A percentile compares a stretch with the other conserved stretches of the same genome.
These are phyloP conservation scores for Poecilia gillii DNA, from an alignment of 2,797 vertebrate genomes.

Conservation along the genomic window DNA sequence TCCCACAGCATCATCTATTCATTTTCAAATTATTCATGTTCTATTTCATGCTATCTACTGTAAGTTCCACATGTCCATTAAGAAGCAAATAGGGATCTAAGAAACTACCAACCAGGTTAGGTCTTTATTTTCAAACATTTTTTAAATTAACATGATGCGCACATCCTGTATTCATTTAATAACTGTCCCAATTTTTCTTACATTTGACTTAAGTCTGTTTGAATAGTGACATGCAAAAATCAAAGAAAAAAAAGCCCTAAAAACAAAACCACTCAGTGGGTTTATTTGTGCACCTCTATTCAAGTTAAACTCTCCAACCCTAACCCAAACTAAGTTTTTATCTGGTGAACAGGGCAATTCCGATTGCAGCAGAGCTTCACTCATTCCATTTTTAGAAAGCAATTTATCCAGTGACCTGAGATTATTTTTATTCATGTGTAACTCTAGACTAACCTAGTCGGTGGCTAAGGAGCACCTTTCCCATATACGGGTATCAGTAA, in stretches of 20 bases:
- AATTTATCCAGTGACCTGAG: conserved; percentile 24
- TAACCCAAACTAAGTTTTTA: conserved; percentile 1
- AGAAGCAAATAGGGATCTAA: not conserved
- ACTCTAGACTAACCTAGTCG: conserved; percentile 42
- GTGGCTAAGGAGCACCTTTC: conserved; percentile 25
- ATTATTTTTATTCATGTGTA: conserved; percentile 59
- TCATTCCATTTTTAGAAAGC: conserved; percentile 45
- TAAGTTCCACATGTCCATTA: not conserved
- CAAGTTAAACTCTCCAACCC: not conserved
- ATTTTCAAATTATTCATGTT: not conserved
- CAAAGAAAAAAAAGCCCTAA: not conserved
- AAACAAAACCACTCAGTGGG: not conserved
- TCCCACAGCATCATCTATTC: too few species aligned
- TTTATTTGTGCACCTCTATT: not conserved
- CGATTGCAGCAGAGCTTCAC: not conserved
- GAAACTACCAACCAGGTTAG: not conserved
- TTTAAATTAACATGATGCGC: not conserved
- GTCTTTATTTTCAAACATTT: not conserved
- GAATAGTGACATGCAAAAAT: not conserved
- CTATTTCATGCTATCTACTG: not conserved
- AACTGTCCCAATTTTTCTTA: not conserved
- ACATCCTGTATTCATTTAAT: not conserved
- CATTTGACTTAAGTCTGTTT: not conserved
- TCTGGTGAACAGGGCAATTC: not conserved
- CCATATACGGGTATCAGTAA: conserved; percentile 26